These are phyloP conservation scores for Drosophila arizonae DNA, from an alignment of 1,140 invertebrate genomes.

Conservation along the genomic window DNA sequence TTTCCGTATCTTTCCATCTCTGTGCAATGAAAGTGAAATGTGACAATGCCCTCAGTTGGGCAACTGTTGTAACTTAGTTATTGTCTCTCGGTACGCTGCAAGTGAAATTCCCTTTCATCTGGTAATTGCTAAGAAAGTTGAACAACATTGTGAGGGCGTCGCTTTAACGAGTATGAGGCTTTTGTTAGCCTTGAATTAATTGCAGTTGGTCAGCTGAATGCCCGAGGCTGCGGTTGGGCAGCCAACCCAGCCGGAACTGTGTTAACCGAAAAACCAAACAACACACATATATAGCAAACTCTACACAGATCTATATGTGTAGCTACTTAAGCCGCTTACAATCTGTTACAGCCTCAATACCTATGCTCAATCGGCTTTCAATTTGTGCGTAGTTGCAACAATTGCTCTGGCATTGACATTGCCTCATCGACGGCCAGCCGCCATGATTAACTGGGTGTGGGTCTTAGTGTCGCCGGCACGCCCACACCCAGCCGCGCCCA, in stretches of 20 bases:
- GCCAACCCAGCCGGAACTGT: conserved; percentile 42
- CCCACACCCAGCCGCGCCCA: conserved; percentile 44
- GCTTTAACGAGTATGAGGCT: conserved; percentile 6
- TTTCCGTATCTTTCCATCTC: conserved; percentile 5
- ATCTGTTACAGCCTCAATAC: conserved; percentile 20
- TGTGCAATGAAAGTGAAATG: conserved; percentile 73
- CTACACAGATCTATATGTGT: not conserved
- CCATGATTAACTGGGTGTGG: conserved; percentile 64
- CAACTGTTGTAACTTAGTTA: conserved; percentile 2
- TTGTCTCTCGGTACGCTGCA: conserved; percentile 11
- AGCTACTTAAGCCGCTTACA: conserved; percentile 27
- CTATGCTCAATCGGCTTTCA: conserved; percentile 27
- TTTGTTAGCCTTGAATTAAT: conserved; percentile 43
- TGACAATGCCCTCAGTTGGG: conserved; percentile 67
- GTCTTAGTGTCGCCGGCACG: conserved; percentile 52
- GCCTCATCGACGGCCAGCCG: conserved; percentile 50
- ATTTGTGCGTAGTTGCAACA: conserved; percentile 42
- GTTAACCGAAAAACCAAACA: conserved; percentile 2
- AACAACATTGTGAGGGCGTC: conserved; percentile 9
- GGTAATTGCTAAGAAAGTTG: conserved; percentile 39
- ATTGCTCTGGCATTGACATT: conserved; percentile 67
- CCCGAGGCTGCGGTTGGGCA: conserved; percentile 26
- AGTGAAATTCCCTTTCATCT: conserved; percentile 67
- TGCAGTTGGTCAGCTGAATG: conserved; percentile 28
- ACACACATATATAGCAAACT: not conserved